Evolutionary conservation across 2,113 vertebrate genomes (phyloP).

Genomic region (Dipodomys spectabilis): DNA sequence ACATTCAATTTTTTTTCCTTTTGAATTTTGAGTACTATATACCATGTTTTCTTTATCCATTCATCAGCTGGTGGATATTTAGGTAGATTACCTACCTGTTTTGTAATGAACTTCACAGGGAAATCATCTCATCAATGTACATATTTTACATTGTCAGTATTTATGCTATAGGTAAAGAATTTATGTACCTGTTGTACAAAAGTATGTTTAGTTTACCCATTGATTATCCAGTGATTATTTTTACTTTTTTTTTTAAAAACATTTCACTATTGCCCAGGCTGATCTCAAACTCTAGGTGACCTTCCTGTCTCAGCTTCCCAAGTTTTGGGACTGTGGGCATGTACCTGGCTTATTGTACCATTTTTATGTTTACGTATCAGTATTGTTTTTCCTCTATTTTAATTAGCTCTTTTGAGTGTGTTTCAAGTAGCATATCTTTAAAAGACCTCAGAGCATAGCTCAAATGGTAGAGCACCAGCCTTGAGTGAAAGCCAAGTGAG

Average conservation of each 20-base stretch:
- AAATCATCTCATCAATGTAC: background rate
- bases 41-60: background rate
- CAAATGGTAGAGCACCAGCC: too few species aligned
- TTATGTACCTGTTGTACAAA: background rate
- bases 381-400: background rate
- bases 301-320: background rate
- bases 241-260: background rate
- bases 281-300: background rate
- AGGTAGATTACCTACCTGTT: background rate
- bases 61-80: background rate
- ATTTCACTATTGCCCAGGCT: background rate
- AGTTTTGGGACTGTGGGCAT: background rate
- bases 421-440: background rate
- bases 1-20: background rate
- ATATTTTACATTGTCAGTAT: background rate
- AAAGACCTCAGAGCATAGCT: too few species aligned
- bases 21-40: background rate
- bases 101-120: background rate
- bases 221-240: background rate
- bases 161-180: slow-evolving; percentile 21
- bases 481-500: too few species aligned
- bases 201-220: background rate
- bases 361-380: background rate
- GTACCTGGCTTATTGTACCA: background rate
- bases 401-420: background rate